Evolutionary conservation across 2,113 vertebrate genomes (phyloP).

Genomic region (Chloropsis hardwickii): DNA sequence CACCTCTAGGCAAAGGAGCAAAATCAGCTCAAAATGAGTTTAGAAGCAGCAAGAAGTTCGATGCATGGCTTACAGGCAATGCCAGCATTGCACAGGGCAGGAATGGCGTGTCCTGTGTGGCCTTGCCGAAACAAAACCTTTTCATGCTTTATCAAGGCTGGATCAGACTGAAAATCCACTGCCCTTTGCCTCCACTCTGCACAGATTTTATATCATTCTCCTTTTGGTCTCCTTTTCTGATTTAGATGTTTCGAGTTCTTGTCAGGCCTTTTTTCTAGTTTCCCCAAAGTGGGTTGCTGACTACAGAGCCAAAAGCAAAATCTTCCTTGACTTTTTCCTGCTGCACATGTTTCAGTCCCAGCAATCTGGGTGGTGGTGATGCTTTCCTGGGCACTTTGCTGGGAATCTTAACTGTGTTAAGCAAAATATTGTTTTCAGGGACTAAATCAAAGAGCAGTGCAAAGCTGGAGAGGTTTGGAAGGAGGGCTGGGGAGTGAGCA

Average conservation of each 20-base stretch:
- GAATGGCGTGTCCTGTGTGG: not conserved
- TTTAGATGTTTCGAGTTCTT: not conserved
- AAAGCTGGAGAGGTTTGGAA: not conserved
- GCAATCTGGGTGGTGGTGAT: not conserved
- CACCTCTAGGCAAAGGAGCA: not conserved
- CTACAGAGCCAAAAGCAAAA: not conserved
- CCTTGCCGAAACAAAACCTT: not conserved
- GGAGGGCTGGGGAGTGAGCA: not conserved
- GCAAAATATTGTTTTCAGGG: not conserved
- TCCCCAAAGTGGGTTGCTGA: not conserved
- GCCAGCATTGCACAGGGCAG: rapidly evolving
- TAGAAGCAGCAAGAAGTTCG: not conserved
- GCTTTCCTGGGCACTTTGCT: not conserved
- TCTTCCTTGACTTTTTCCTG: not conserved
- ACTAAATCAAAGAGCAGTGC: not conserved
- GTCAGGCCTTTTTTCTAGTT: not conserved
- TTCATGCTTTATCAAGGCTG: not conserved
- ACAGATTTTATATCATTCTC: not conserved
- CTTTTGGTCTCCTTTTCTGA: not conserved
- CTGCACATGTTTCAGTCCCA: rapidly evolving
- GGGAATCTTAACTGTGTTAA: not conserved
- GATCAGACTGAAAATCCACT: not conserved
- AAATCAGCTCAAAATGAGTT: not conserved
- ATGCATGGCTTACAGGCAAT: rapidly evolving
- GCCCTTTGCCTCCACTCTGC: not conserved